Percentiles rank a stretch among this genome's conserved stretches.
Conservation (phyloP, 2,888 invertebrate genomes). For the Ochropleura plecta region DNA sequence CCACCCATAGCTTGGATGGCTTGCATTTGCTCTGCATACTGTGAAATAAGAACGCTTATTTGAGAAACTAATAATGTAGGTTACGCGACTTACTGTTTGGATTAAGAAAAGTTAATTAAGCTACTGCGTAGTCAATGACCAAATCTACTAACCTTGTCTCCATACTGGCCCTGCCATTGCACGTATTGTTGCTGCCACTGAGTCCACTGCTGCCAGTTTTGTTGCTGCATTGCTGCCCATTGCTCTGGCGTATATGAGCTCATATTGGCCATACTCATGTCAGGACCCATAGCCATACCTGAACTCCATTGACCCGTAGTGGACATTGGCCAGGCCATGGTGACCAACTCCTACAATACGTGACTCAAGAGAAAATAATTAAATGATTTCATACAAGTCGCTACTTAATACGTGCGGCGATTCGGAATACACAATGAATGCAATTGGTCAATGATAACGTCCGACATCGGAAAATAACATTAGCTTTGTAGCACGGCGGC, state of each 20-base stretch:
- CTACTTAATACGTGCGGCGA: slow-evolving; percentile 1
- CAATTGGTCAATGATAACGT: slow-evolving; percentile 30
- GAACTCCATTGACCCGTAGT: slow-evolving; percentile 80
- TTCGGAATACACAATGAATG: not conserved
- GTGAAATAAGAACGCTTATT: slow-evolving; percentile 55
- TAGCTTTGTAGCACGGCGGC: slow-evolving; percentile 48
- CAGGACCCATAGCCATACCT: slow-evolving; percentile 75
- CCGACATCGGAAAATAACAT: slow-evolving; percentile 3
- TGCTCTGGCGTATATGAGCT: slow-evolving; percentile 91
- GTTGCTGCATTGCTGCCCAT: slow-evolving; percentile 93
- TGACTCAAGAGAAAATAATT: slow-evolving; percentile 3
- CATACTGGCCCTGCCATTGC: slow-evolving; percentile 94
- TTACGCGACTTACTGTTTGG: not conserved
- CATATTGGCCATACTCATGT: slow-evolving; percentile 81
- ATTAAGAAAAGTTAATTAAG: not conserved
- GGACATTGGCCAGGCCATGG: slow-evolving; percentile 86
- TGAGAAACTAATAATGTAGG: not conserved
- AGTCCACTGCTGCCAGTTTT: slow-evolving; percentile 94
- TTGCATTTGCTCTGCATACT: slow-evolving; percentile 87
- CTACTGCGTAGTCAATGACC: not conserved
- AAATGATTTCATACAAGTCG: slow-evolving; percentile 12
- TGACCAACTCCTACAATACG: slow-evolving; percentile 19
- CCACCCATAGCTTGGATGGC: slow-evolving; percentile 76
- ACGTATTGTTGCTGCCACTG: slow-evolving; percentile 95
- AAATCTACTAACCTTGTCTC: slow-evolving; percentile 91